Percentiles rank a stretch among this genome's conserved stretches.
Conservation (phyloP, 2,797 vertebrate species). For the Monodelphis domestica region DNA sequence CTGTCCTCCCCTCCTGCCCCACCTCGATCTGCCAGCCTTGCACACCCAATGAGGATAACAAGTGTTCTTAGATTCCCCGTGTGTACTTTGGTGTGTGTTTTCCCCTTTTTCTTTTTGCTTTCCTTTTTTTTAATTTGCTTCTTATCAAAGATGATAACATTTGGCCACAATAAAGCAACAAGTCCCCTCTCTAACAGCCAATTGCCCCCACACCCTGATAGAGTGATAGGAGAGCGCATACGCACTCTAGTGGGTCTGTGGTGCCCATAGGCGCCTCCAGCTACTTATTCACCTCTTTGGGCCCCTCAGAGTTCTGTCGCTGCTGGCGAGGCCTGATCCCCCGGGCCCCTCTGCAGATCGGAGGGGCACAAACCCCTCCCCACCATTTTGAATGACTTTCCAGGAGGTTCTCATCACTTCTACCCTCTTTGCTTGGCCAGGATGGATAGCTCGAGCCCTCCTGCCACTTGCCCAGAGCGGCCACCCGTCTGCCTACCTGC, state of each 20-base stretch:
- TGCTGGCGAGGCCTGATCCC: neutral
- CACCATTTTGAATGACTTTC: neutral
- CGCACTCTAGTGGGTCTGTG: neutral
- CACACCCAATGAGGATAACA: neutral
- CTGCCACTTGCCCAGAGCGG: neutral
- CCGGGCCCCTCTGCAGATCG: neutral
- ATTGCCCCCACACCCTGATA: conserved; percentile 86
- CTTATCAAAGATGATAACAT: conserved; percentile 86
- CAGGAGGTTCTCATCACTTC: neutral
- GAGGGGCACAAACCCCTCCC: too few species aligned
- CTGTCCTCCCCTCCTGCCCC: conserved; percentile 11
- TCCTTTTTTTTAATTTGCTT: conserved; percentile 73
- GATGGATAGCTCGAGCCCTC: neutral
- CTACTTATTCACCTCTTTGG: rapidly evolving
- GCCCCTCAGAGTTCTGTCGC: rapidly evolving
- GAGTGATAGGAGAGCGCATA: conserved; percentile 57
- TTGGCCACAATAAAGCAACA: conserved; percentile 83
- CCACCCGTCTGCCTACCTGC: neutral
- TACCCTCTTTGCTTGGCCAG: neutral
- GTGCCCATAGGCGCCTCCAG: neutral
- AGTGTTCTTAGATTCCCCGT: conserved; percentile 11
- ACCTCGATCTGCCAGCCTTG: neutral
- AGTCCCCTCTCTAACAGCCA: conserved; percentile 85
- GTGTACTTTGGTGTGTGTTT: conserved; percentile 80
- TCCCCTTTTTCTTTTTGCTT: neutral